Evolutionary conservation across 2,113 vertebrate species (phyloP).

Genomic region (Strix uralensis): DNA sequence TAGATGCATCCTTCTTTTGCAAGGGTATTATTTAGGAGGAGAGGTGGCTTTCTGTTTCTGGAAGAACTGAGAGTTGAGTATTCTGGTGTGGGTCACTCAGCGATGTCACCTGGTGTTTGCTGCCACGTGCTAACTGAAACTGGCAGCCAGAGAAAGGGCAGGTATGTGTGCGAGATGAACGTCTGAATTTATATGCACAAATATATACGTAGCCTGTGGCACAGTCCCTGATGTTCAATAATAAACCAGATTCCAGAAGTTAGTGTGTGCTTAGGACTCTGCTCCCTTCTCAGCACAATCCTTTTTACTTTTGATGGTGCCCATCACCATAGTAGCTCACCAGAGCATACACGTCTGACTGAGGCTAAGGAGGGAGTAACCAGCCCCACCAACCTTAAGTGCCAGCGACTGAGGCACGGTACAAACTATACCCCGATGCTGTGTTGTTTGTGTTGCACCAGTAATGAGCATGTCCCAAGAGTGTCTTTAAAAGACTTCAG

Average conservation of each 20-base stretch:
- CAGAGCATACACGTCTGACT: background rate
- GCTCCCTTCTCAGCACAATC: background rate
- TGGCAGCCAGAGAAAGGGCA: slow-evolving; percentile 16
- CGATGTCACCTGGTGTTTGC: background rate
- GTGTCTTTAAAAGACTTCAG: background rate
- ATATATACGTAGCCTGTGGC: slow-evolving; percentile 20
- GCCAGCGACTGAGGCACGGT: background rate
- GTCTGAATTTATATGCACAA: background rate
- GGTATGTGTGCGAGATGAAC: background rate
- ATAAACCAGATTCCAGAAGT: background rate
- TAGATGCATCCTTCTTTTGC: background rate
- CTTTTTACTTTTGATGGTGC: background rate
- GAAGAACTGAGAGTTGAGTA: background rate
- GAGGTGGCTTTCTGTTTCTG: background rate
- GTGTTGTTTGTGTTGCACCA: background rate
- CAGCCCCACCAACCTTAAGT: background rate
- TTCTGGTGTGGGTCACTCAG: background rate
- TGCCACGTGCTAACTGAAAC: background rate
- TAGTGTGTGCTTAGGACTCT: background rate
- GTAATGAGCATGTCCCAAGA: background rate
- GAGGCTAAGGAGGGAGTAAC: background rate
- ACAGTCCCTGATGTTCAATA: background rate
- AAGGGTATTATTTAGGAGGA: background rate
- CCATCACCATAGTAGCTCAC: background rate
- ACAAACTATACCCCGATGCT: background rate